Evolutionary conservation across 2,888 invertebrate species (phyloP).

Genomic region (Nineta flava): DNA sequence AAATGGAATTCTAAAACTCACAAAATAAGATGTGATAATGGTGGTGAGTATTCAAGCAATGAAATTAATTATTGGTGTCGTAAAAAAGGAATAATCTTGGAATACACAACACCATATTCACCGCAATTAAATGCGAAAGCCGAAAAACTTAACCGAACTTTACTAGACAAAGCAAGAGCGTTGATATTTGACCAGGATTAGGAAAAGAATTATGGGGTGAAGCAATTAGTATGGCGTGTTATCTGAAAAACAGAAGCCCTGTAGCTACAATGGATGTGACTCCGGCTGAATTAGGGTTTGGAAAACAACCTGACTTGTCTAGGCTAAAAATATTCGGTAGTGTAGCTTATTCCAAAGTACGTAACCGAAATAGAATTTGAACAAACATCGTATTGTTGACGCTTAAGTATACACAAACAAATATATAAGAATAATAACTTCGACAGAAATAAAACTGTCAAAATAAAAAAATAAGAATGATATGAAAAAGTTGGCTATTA

Average conservation of each 20-base stretch:
- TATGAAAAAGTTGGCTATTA: too few relatives aligned
- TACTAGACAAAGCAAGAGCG: too few relatives aligned
- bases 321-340: slow-evolving; percentile 18
- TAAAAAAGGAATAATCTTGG: slow-evolving; percentile 12
- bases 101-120: slow-evolving; percentile 12
- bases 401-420: too few relatives aligned
- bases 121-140: slow-evolving; percentile 15
- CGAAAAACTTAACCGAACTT: slow-evolving; percentile 13
- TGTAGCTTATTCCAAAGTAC: slow-evolving; percentile 12
- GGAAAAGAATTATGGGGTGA: slow-evolving; percentile 16
- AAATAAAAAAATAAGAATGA: too few relatives aligned
- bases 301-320: slow-evolving; percentile 16
- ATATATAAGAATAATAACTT: too few relatives aligned
- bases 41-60: slow-evolving; percentile 12
- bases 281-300: slow-evolving; percentile 17
- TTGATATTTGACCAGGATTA: too few relatives aligned
- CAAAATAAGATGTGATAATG: slow-evolving; percentile 15
- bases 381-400: too few relatives aligned
- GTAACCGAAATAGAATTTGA: too few relatives aligned
- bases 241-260: slow-evolving; percentile 17
- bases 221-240: slow-evolving; percentile 14
- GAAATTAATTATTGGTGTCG: slow-evolving; percentile 12
- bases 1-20: slow-evolving; percentile 10
- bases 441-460: too few relatives aligned
- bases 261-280: slow-evolving; percentile 13